Conservation (phyloP, 1,140 invertebrate species). For the Dendroctonus ponderosae region DNA sequence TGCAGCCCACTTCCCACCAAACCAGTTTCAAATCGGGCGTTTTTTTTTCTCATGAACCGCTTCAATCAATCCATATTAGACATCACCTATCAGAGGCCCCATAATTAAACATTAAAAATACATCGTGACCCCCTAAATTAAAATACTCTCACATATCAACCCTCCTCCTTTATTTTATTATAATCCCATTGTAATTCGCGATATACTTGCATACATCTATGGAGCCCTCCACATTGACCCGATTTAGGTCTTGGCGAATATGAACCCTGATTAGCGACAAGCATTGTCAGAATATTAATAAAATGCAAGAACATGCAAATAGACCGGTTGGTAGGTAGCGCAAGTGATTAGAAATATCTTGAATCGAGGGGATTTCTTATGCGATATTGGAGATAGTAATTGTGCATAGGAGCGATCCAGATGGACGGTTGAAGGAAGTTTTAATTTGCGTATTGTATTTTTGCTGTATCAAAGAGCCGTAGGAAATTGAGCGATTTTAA, state of each 20-base stretch:
- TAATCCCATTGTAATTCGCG: conserved; percentile 6
- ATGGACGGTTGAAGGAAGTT: too few species aligned
- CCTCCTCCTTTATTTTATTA: conserved; percentile 11
- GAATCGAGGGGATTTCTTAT: too few species aligned
- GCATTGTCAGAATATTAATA: conserved; percentile 4
- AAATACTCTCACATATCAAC: conserved; percentile 15
- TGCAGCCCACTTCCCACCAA: conserved; percentile 11
- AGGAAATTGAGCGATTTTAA: too few species aligned
- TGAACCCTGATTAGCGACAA: conserved; percentile 9
- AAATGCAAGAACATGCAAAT: conserved; percentile 20
- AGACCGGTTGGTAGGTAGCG: conserved; percentile 16
- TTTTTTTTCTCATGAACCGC: conserved; percentile 17
- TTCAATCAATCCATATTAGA: conserved; percentile 18
- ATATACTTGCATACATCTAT: background rate
- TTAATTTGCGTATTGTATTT: too few species aligned
- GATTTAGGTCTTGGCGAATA: conserved; percentile 3
- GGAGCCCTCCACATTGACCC: conserved; percentile 13
- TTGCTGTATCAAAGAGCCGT: too few species aligned
- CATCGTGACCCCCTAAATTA: conserved; percentile 15
- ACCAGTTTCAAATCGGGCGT: background rate
- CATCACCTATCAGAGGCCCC: conserved; percentile 3
- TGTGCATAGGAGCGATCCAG: too few species aligned
- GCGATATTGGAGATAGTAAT: too few species aligned
- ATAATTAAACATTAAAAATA: conserved; percentile 15
- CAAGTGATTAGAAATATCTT: conserved; percentile 9